Evolutionary conservation across 2,113 vertebrate species (phyloP).

Genomic region (Burhinus bistriatus): DNA sequence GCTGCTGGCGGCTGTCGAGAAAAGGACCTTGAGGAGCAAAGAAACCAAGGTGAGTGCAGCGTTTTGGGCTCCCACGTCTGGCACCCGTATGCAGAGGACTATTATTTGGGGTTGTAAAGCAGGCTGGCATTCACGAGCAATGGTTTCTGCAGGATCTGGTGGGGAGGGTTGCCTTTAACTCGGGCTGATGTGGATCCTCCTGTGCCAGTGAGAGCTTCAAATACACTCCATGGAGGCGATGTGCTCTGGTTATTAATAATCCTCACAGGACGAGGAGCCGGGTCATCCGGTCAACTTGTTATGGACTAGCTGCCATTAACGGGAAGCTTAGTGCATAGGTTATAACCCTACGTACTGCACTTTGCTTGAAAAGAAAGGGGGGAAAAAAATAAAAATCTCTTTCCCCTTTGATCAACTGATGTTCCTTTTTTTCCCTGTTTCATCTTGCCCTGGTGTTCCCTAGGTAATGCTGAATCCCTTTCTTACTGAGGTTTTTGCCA

Average conservation of each 20-base stretch:
- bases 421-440: not conserved
- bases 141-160: not conserved
- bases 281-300: not conserved
- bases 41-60: not conserved
- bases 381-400: not conserved
- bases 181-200: accelerated
- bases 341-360: not conserved
- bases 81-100: accelerated
- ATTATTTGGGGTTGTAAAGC: not conserved
- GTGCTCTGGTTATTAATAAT: not conserved
- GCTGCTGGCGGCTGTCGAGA: not conserved
- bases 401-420: not conserved
- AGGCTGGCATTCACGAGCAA: accelerated
- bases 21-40: not conserved
- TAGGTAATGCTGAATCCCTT: not conserved
- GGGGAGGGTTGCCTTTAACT: not conserved
- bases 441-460: not conserved
- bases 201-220: accelerated
- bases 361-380: not conserved
- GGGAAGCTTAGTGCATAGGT: not conserved
- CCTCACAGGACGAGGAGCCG: not conserved
- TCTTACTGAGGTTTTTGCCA: not conserved
- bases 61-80: accelerated
- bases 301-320: not conserved
- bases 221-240: not conserved